Base-by-base conservation (phyloP, 1,140 invertebrate species). In the Ctenoplectra terminalis region DNA sequence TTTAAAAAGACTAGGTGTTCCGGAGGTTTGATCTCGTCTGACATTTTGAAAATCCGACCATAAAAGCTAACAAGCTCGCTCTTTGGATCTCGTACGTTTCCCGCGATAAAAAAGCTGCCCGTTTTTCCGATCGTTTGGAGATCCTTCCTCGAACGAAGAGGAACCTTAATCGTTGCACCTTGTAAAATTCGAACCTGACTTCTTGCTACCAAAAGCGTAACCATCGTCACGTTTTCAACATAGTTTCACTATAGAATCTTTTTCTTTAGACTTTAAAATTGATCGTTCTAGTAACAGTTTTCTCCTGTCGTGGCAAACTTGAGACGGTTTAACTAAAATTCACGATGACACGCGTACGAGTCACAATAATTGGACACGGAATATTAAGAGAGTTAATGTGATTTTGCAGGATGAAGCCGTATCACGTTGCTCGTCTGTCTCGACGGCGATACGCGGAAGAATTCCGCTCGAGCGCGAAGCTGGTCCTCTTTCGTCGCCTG, bases 381-480 rank as follows among this genome's bases (percentile, higher is more conserved):
- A 23, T 63, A 37, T 48, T 26, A 34, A 50, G 23, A 15, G 77
- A 40, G 81, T 84, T 84, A 84, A 81, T 77, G 50, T 46, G 76
- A 75, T 67, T 86, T 37, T 46, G n/a, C 52, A 56, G 48, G 15
- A 40, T 3, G 50, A 13, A 58, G 37, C 46, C 46, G 60, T 61
- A 64, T 72, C 82, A 60, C 67, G 82, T 69, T 43, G 37, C 52
- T 64, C 56, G 40, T 40, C 9, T 9, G 40, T 40, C 40, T 40
- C 64, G 72, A 72, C 60, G 50, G 56, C 79, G 60, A 67, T 31
- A 58, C 64, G 70, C 46, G 83, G 50, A 58, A 80, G 37, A 69
- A 81, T 86, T 81, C 52, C 66, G 63, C 17, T 34, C 7, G 13
- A 29, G 54, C 54, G 72, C 43, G 66, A 52, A n/a, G 23, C 56